Evolutionary conservation across 2,888 invertebrate genomes (phyloP).

Genomic region (Incurvaria masculella): DNA sequence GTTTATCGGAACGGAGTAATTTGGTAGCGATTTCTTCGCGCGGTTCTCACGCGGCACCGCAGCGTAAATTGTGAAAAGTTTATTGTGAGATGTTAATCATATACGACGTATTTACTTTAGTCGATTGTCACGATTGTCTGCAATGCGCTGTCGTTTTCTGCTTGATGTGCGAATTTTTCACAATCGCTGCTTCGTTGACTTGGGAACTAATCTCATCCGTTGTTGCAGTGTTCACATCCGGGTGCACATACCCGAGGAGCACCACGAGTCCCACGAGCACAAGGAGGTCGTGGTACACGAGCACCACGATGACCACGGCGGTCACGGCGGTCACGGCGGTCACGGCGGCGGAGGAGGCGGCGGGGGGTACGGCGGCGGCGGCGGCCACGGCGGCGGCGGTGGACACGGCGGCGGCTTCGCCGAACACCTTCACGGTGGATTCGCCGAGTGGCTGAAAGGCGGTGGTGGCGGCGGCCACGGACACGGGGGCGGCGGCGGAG

Average conservation of each 20-base stretch:
- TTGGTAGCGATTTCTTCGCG: conserved; percentile 42
- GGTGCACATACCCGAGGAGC: conserved; percentile 51
- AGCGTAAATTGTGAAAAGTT: conserved; percentile 47
- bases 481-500: conserved; percentile 20
- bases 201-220: conserved; percentile 10
- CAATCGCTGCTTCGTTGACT: no score
- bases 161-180: conserved; percentile 29
- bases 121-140: conserved; percentile 24
- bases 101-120: conserved; percentile 32
- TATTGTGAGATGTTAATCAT: conserved; percentile 35
- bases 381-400: conserved; percentile 20
- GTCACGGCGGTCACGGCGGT: conserved; percentile 10
- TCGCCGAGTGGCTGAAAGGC: conserved; percentile 12
- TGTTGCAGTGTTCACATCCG: conserved; percentile 55
- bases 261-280: conserved; percentile 45
- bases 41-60: conserved; percentile 42
- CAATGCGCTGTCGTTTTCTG: conserved; percentile 13
- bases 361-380: conserved; percentile 15
- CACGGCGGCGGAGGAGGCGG: conserved; percentile 28
- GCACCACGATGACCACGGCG: conserved; percentile 29
- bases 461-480: conserved; percentile 20
- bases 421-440: conserved; percentile 16
- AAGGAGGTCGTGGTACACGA: conserved; percentile 36
- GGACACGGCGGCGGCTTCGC: conserved; percentile 16
- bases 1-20: conserved; percentile 30